phyloP scores from a whole-genome alignment of 2,888 invertebrate species.

The Euclidia mi region DNA sequence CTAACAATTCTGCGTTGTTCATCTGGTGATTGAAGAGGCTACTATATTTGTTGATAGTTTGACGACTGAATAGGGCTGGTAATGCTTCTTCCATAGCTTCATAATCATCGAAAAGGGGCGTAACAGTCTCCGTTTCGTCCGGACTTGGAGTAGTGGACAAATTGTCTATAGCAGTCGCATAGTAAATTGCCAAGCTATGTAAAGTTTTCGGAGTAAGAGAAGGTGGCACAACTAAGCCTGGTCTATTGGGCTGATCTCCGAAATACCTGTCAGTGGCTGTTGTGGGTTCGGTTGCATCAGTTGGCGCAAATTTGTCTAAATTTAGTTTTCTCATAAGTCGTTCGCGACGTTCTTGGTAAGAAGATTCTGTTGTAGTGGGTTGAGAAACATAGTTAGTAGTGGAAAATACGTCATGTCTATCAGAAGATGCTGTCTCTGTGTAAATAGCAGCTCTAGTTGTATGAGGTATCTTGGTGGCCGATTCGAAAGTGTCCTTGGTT shows the following conservation, averaged over 20 bases:
- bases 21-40: constrained; percentile 77
- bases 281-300: constrained; percentile 78
- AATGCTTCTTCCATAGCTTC: constrained; percentile 86
- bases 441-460: constrained; percentile 66
- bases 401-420: constrained; percentile 69
- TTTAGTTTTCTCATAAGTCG: constrained; percentile 93
- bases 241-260: constrained; percentile 84
- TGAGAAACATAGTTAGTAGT: constrained; percentile 63
- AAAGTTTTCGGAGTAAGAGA: constrained; percentile 94
- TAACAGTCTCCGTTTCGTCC: constrained; percentile 75
- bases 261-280: constrained; percentile 83
- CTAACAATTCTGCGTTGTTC: constrained; percentile 76
- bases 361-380: constrained; percentile 75
- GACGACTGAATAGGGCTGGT: constrained; percentile 91
- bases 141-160: constrained; percentile 81
- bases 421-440: constrained; percentile 70
- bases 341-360: constrained; percentile 92
- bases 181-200: constrained; percentile 94
- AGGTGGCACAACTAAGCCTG: constrained; percentile 92
- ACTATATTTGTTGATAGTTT: constrained; percentile 92
- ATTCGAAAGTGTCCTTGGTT: constrained; percentile 76
- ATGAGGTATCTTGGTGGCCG: constrained; percentile 81
- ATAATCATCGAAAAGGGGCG: constrained; percentile 73
- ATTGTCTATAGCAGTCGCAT: constrained; percentile 92
- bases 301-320: constrained; percentile 84